Evolutionary conservation across 2,797 vertebrate species (phyloP).

Genomic region (Sebastes vulpes): DNA sequence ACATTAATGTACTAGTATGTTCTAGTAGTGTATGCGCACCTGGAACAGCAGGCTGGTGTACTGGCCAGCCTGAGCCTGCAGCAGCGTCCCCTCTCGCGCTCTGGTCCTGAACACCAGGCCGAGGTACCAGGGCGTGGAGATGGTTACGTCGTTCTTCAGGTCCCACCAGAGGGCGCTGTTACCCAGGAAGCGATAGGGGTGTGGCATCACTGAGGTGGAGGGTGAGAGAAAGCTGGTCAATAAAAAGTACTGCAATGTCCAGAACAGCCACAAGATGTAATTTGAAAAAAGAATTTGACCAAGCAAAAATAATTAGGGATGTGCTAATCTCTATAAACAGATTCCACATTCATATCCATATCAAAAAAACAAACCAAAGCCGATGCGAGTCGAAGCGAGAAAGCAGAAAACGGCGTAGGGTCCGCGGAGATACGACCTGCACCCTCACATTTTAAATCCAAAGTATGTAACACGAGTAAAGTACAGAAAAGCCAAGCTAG

Average conservation of each 20-base stretch:
- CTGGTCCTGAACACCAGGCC: constrained; percentile 95
- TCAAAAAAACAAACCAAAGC: accelerated
- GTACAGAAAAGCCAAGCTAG: too few relatives aligned
- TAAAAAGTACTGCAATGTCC: not conserved
- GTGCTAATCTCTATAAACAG: not conserved
- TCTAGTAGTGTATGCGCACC: constrained; percentile 75
- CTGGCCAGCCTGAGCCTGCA: constrained; percentile 94
- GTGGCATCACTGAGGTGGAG: constrained; percentile 89
- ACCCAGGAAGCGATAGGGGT: constrained; percentile 94
- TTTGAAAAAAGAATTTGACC: too few relatives aligned
- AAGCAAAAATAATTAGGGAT: not conserved
- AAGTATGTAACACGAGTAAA: too few relatives aligned
- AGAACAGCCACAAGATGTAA: not conserved
- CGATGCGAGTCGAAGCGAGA: accelerated
- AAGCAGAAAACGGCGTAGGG: too few relatives aligned
- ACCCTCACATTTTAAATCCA: too few relatives aligned
- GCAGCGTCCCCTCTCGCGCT: constrained; percentile 88
- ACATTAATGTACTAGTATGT: not conserved
- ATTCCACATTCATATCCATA: not conserved
- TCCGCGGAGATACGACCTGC: too few relatives aligned
- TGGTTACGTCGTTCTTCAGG: constrained; percentile 93
- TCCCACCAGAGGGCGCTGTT: constrained; percentile 95
- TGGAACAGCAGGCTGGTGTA: constrained; percentile 94
- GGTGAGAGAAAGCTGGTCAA: not conserved
- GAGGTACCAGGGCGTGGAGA: constrained; percentile 96